phyloP scores from a whole-genome alignment of 2,888 invertebrate species.

The Carabus problematicus region DNA sequence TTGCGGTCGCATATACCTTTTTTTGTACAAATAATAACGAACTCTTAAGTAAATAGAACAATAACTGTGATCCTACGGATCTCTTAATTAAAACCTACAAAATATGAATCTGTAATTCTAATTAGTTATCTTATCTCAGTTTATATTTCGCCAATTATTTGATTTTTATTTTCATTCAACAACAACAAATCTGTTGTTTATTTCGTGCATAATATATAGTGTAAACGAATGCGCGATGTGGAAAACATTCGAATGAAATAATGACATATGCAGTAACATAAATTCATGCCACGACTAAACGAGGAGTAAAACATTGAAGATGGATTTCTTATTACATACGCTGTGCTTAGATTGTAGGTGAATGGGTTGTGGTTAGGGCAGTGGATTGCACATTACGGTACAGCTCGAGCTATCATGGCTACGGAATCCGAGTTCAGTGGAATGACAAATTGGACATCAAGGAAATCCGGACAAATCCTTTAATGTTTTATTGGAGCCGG shows the following conservation, averaged over 20 bases:
- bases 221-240: background rate
- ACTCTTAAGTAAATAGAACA: no score
- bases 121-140: no score
- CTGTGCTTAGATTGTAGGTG: background rate
- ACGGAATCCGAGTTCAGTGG: conserved; percentile 35
- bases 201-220: no score
- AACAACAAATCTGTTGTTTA: no score
- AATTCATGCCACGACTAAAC: background rate
- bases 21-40: no score
- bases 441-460: conserved; percentile 50
- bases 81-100: no score
- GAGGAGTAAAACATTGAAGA: background rate
- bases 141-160: no score
- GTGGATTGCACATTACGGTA: conserved; percentile 21
- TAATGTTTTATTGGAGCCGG: conserved; percentile 48
- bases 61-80: no score
- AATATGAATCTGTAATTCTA: no score
- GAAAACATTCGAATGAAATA: background rate
- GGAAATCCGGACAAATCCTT: conserved; percentile 49
- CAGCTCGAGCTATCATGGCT: conserved; percentile 21
- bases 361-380: conserved; percentile 13
- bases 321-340: background rate
- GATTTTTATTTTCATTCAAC: no score
- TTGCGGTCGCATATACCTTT: background rate
- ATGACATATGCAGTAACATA: background rate